These are phyloP conservation scores for Agelastica alni DNA, from an alignment of 2,888 invertebrate species.

Conservation along the genomic window DNA sequence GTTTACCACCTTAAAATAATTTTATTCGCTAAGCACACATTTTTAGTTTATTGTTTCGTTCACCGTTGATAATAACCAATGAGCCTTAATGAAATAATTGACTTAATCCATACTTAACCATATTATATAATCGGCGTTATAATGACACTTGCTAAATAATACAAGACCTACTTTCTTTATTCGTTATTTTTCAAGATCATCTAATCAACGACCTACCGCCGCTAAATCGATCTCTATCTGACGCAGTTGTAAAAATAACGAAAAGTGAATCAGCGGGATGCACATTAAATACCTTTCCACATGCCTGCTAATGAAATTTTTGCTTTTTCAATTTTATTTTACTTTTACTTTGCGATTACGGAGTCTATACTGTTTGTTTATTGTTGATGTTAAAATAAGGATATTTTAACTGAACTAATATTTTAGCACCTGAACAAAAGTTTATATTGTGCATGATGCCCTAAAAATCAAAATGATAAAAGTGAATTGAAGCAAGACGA, in stretches of 20 bases:
- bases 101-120: background rate
- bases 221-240: background rate
- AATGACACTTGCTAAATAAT: slow-evolving; percentile 3
- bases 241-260: no score
- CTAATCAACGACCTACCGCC: slow-evolving; percentile 2
- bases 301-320: background rate
- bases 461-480: no score
- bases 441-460: no score
- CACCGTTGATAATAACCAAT: background rate
- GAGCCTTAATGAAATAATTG: background rate
- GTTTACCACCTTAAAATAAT: no score
- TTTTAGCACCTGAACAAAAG: no score
- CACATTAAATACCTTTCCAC: background rate
- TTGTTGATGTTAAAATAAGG: no score
- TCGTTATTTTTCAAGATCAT: slow-evolving; percentile 6
- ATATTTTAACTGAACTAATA: no score
- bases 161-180: slow-evolving; percentile 26
- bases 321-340: slow-evolving; percentile 3
- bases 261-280: no score
- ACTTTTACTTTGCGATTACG: slow-evolving; percentile 8
- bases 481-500: no score
- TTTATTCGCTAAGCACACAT: no score
- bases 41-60: no score
- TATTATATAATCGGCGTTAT: background rate
- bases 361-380: background rate